Base-by-base conservation (phyloP, 37 sponge, comb jelly and placozoan genomes). In the Bolinopsis microptera region DNA sequence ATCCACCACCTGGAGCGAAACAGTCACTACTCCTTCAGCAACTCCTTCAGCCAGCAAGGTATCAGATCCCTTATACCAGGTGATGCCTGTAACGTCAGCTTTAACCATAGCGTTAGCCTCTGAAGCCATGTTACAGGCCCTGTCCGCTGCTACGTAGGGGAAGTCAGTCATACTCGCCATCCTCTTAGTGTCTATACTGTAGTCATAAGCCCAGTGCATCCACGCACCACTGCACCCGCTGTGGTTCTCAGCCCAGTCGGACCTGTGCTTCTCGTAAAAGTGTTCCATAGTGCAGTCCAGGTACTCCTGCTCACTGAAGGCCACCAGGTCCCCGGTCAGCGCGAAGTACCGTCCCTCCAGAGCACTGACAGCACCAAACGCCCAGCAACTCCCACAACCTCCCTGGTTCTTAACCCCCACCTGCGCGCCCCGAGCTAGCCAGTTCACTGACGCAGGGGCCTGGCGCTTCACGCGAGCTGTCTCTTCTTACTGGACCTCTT, bases 151-250 rank as follows among this genome's bases (percentile, higher is more conserved):
- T 25, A 86, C 61, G 35, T 86, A 86, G 28, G 40, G 30, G 8
- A 86, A 40, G 61, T 38, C 27, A 1, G 90, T 24, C 61, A 30
- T 8, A 1, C 38, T n/a, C 0, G 36, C 90, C 90, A 86, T 86
- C 48, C 90, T 38, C 2, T 27, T 38, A 2, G 28, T 25, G 30
- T 39, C 25, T 3, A 27, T 38, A 48, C 35, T 86, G 90, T 86
- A 86, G 90, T 86, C 35, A 28, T 5, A 40, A 38, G 90, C 90
- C 90, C 90, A 86, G 27, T 38, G 5, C 90, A 86, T 86, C 90
- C 90, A 86, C 22, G 35, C 90, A 39, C 90, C 90, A 26, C 38
- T 28, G 36, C 90, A 86, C 18, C 75, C 75, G 18, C 75, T 72
- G 75, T 72, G 75, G 18, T 72, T 28, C 18, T 72, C 31, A 72